Percentiles rank a stretch among this genome's conserved stretches.
These are phyloP conservation scores for Brachionus calyciflorus DNA, from an alignment of 1,140 invertebrate genomes.

Conservation along the genomic window DNA sequence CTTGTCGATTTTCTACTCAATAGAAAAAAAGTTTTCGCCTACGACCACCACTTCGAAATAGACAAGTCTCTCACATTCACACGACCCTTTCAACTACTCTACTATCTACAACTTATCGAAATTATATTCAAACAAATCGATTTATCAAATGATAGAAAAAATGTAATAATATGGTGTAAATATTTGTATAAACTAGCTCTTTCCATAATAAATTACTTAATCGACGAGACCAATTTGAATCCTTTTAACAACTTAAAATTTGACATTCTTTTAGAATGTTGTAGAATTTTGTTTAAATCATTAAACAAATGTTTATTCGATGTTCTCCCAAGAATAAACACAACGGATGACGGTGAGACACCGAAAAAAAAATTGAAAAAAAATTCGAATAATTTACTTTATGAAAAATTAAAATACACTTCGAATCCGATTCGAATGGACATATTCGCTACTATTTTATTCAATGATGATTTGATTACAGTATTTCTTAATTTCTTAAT, in stretches of 20 bases:
- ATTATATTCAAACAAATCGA: neutral
- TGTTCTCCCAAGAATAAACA: too few relatives aligned
- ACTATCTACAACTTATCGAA: neutral
- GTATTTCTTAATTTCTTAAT: neutral
- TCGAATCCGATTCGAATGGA: neutral
- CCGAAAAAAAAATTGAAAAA: constrained; percentile 4
- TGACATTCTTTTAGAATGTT: neutral
- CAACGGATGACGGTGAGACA: neutral
- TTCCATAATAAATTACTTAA: neutral
- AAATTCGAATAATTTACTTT: neutral
- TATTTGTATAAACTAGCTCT: neutral
- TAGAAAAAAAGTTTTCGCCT: neutral
- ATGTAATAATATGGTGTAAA: neutral
- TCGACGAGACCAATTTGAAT: neutral
- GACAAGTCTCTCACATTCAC: neutral
- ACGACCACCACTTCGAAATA: neutral
- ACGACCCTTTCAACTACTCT: neutral
- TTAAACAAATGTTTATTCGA: neutral
- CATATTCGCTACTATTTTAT: neutral
- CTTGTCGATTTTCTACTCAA: neutral
- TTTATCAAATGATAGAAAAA: neutral
- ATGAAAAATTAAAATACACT: neutral
- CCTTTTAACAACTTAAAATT: neutral
- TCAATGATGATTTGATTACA: neutral
- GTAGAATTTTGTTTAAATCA: neutral